Conservation (phyloP, 2,797 vertebrate genomes). For the Borostomias antarcticus region DNA sequence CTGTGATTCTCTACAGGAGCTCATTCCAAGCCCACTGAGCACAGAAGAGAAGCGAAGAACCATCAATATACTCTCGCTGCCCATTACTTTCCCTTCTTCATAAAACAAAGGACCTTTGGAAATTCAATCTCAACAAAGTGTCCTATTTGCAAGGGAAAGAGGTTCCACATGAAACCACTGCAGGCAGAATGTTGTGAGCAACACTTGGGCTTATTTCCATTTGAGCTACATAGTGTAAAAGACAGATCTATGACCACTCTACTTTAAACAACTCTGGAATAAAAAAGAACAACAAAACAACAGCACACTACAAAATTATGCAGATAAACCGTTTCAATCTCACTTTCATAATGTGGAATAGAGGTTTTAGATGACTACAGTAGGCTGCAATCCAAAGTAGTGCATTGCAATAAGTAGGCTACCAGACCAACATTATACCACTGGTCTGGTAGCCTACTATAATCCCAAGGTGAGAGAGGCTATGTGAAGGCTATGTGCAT, state of each 20-base stretch:
- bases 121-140: conserved; percentile 13
- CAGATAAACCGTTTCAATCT: no score
- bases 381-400: no score
- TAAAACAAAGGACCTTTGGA: conserved; percentile 12
- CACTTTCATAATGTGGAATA: no score
- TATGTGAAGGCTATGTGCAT: background rate
- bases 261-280: background rate
- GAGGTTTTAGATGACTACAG: no score
- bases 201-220: background rate
- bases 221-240: background rate
- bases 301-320: no score
- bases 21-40: conserved; percentile 28
- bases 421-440: no score
- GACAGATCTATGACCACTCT: background rate
- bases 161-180: conserved; percentile 6
- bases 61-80: conserved; percentile 28
- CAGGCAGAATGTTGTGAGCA: background rate
- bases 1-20: conserved; percentile 34
- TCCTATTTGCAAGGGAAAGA: conserved; percentile 12
- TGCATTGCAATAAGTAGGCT: no score
- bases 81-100: conserved; percentile 29
- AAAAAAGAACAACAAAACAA: no score
- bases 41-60: conserved; percentile 24
- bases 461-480: background rate
- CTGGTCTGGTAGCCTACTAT: no score